Evolutionary conservation across 2,888 invertebrate species (phyloP), one percentile per base, ranked within the genome.

Genomic region (Callosobruchus maculatus): DNA sequence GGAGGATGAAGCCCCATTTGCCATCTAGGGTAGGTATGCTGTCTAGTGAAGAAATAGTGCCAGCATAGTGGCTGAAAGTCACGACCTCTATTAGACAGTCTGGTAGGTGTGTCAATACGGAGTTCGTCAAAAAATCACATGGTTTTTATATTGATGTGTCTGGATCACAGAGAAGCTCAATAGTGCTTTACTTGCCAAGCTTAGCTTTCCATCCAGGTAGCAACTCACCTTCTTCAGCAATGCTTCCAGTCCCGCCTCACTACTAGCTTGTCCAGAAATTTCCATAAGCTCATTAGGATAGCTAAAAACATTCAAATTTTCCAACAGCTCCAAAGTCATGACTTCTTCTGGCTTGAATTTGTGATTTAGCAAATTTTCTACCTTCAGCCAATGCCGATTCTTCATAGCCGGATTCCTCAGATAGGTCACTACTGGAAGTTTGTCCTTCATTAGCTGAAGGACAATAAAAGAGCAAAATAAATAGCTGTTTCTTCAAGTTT

Each of bases 231-330:
- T 95, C 82, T 93, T 94, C 5, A 97, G 88, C 82, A 97, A 89
- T 7, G 88, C 87, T 86, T 97, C 97, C 18, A 97, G 89, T 5
- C 93, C 93, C 2, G 93, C 93, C 85, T 97, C 97, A 1, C 96
- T 95, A 80, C 94, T 95, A 0, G 97, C 97, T 84, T 95, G 94
- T 0, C 93, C 93, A 0, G 96, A 94, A 9, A 97, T 92, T 83
- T 97, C 95, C 91, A 94, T 93, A 20, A 97, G 86, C 76, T 93
- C 91, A 13, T 93, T 91, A 0, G 92, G 91, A 81, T 92, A 91
- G 71, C 91, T 90, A 86, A 96, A 96, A 0, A 93, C 93, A n/a
- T 92, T 90, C 3, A 93, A 88, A 0, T 92, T 91, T 75, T 94
- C 93, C 70, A 96, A 89, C 22, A 91, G 87, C 20, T 90, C 89